phyloP scores from a whole-genome alignment of 2,113 vertebrate species.

The Sprattus sprattus region DNA sequence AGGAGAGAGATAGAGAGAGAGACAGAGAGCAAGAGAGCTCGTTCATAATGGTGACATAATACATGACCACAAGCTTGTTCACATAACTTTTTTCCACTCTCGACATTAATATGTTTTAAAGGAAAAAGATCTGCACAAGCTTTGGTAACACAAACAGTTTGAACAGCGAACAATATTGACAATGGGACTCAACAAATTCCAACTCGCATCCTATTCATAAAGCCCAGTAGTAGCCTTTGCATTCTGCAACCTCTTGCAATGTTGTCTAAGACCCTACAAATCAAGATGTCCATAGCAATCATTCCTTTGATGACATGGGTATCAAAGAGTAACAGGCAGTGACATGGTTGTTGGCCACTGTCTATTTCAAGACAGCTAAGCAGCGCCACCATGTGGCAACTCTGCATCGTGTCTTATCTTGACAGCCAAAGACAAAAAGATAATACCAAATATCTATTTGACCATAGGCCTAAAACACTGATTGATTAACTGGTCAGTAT shows the following conservation, averaged over 20 bases:
- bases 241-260: not conserved
- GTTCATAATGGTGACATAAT: no score
- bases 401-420: not conserved
- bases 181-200: no score
- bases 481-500: not conserved
- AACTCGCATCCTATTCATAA: not conserved
- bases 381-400: constrained; percentile 38
- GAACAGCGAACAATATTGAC: not conserved
- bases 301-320: not conserved
- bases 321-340: not conserved
- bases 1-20: not conserved
- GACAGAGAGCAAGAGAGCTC: not conserved
- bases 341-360: not conserved
- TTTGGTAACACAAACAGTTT: no score
- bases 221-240: not conserved
- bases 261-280: not conserved
- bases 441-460: not conserved
- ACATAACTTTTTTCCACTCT: no score
- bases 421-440: not conserved
- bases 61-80: no score
- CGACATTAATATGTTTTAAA: no score
- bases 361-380: not conserved
- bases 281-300: not conserved
- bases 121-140: no score
- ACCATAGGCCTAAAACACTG: not conserved